Evolutionary conservation across 2,113 vertebrate genomes (phyloP).

Genomic region (Brachyhypopomus occidentalis): DNA sequence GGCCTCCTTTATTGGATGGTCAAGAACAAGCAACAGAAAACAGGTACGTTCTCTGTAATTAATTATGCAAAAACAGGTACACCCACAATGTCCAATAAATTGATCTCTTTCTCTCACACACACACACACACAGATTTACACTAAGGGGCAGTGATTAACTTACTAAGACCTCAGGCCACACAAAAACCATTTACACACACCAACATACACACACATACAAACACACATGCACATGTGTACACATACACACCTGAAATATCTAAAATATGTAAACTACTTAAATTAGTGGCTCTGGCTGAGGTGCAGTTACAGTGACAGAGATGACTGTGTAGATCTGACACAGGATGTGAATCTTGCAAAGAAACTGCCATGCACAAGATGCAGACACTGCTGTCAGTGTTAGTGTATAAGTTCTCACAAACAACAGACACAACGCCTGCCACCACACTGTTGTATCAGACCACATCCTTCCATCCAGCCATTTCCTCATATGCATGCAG

Average conservation of each 20-base stretch:
- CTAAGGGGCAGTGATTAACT: no score
- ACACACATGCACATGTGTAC: neutral
- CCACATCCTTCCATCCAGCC: conserved; percentile 10
- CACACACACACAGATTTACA: neutral
- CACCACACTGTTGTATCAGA: neutral
- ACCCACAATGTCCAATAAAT: neutral
- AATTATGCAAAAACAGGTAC: neutral
- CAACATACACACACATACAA: neutral
- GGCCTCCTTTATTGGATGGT: neutral
- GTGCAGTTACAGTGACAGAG: neutral
- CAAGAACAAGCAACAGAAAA: neutral
- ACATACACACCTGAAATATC: neutral
- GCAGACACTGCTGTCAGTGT: no score
- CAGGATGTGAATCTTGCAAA: neutral
- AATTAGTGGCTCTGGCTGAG: neutral
- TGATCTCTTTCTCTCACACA: neutral
- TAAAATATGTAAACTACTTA: no score
- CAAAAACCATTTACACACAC: neutral
- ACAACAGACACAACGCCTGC: no score
- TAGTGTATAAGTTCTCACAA: no score
- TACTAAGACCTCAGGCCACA: no score
- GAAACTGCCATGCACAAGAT: neutral
- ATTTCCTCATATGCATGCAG: neutral
- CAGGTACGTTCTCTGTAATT: neutral
- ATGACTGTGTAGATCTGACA: neutral